These are phyloP conservation scores for Dioctria linearis DNA, from an alignment of 2,888 invertebrate species.

Conservation along the genomic window DNA sequence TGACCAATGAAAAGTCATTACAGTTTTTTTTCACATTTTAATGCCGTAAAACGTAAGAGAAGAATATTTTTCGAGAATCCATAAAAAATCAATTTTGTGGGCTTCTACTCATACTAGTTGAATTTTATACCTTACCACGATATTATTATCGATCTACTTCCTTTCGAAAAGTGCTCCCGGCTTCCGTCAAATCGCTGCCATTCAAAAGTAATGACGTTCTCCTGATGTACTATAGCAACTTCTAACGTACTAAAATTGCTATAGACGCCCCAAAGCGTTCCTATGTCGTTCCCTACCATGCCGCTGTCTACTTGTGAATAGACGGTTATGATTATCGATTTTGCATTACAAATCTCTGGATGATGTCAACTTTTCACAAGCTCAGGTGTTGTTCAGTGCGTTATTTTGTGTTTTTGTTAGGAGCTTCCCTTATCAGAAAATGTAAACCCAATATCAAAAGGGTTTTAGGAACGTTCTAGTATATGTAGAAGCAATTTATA, in stretches of 20 bases:
- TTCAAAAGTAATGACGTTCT: neutral
- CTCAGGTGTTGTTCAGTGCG: conserved; percentile 9
- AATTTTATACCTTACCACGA: neutral
- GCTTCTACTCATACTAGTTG: neutral
- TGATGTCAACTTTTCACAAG: conserved; percentile 24
- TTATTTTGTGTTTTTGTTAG: neutral
- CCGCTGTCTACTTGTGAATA: neutral
- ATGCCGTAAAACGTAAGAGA: neutral
- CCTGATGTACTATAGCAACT: neutral
- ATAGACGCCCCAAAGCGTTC: neutral
- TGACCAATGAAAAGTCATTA: too few relatives aligned
- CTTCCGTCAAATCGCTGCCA: neutral
- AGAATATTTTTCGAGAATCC: neutral
- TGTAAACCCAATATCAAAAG: neutral
- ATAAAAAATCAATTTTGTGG: neutral
- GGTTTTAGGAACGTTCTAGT: too few relatives aligned
- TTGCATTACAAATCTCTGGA: conserved; percentile 45
- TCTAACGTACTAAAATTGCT: neutral
- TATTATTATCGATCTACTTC: neutral
- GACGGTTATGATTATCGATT: conserved; percentile 43
- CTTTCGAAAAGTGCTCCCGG: neutral
- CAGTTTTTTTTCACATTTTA: too few relatives aligned
- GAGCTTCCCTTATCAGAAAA: neutral
- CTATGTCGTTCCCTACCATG: too few relatives aligned
- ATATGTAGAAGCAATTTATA: too few relatives aligned